phyloP scores from a whole-genome alignment of 2,113 vertebrate species.

The zebrafish (Danio rerio) region DNA sequence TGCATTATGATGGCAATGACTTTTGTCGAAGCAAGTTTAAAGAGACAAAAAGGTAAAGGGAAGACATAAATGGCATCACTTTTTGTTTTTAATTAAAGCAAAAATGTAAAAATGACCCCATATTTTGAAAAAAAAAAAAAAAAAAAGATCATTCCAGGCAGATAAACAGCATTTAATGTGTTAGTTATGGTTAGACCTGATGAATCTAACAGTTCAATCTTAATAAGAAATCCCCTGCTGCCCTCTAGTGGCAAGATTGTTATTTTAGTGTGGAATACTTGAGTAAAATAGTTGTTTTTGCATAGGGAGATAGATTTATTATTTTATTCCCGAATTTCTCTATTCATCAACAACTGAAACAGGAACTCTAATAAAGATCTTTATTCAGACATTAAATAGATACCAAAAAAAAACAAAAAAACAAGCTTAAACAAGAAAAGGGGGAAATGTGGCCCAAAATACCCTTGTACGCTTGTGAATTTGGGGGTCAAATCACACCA shows the following conservation, averaged over 20 bases:
- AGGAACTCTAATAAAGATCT: constrained; percentile 76
- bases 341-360: constrained; percentile 23
- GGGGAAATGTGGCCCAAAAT: constrained; percentile 70
- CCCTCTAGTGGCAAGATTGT: constrained; percentile 63
- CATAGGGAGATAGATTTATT: background rate
- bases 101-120: background rate
- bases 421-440: constrained; percentile 63
- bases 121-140: background rate
- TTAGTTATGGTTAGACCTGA: background rate
- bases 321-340: background rate
- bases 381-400: constrained; percentile 83
- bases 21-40: background rate
- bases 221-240: constrained; percentile 54
- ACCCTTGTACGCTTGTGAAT: constrained; percentile 71
- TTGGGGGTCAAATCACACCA: background rate
- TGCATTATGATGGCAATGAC: background rate
- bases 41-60: background rate
- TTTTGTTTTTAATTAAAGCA: background rate
- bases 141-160: background rate
- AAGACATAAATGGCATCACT: background rate
- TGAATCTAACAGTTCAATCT: background rate
- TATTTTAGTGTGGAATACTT: background rate
- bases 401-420: constrained; percentile 62
- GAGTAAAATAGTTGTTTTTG: background rate
- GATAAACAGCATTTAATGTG: background rate